Evolutionary conservation across 2,888 invertebrate species (phyloP).

Genomic region (Cylloceria caligata): DNA sequence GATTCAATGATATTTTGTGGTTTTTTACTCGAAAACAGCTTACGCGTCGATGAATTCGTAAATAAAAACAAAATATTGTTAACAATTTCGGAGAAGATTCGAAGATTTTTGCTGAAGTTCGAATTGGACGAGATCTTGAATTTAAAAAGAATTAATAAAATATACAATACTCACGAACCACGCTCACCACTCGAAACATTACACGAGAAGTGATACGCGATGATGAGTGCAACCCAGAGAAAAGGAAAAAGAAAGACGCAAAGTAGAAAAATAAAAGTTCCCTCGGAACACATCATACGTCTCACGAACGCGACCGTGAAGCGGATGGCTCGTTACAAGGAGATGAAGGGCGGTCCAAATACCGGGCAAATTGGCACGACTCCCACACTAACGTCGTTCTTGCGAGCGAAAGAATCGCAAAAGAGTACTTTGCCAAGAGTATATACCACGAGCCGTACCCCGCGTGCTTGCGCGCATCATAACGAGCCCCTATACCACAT

Average conservation of each 20-base stretch:
- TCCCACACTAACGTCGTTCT: constrained; percentile 76
- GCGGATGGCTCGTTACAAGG: constrained; percentile 67
- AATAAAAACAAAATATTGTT: background rate
- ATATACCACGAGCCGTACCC: constrained; percentile 14
- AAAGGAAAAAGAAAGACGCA: background rate
- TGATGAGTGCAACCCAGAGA: background rate
- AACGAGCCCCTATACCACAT: constrained; percentile 76
- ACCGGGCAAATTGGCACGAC: constrained; percentile 82
- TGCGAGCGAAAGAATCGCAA: constrained; percentile 39
- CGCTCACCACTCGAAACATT: background rate
- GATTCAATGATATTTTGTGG: background rate
- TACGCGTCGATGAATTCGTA: background rate
- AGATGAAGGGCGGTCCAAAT: constrained; percentile 78
- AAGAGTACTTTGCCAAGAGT: constrained; percentile 35
- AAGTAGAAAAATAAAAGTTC: constrained; percentile 13
- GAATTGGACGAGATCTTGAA: too few species aligned
- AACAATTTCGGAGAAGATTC: background rate
- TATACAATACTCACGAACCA: background rate
- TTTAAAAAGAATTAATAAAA: too few species aligned
- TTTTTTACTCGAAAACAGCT: background rate
- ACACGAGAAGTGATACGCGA: background rate
- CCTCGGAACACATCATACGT: constrained; percentile 27
- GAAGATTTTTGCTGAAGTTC: background rate
- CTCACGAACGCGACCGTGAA: background rate
- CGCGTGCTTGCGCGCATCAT: constrained; percentile 63